Percentiles rank a stretch among this genome's conserved stretches.
These are phyloP conservation scores for Nasonovia ribisnigri DNA, from an alignment of 2,888 invertebrate species.

Conservation along the genomic window DNA sequence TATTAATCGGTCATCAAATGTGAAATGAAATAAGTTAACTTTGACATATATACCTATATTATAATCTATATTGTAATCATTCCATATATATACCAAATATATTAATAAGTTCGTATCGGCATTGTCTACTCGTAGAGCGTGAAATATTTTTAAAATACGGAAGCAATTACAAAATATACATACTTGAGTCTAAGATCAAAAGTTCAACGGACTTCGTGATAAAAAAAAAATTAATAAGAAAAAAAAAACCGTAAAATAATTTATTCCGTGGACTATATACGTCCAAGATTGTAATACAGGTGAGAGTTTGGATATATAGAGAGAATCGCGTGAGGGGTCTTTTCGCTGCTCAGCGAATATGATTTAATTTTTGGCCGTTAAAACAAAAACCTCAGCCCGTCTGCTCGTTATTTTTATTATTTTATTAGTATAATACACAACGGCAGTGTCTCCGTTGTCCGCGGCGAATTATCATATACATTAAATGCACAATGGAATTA, in stretches of 20 bases:
- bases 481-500: constrained; percentile 46
- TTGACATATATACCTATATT: neutral
- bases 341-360: constrained; percentile 13
- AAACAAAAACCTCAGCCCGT: constrained; percentile 48
- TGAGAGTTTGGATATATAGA: constrained; percentile 6
- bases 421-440: neutral
- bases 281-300: neutral
- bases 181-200: neutral
- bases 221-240: no score
- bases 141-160: neutral
- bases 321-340: neutral
- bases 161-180: neutral
- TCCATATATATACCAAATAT: no score
- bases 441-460: constrained; percentile 53
- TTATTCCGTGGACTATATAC: neutral
- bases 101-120: neutral
- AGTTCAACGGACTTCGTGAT: neutral
- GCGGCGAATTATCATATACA: constrained; percentile 16
- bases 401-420: constrained; percentile 36
- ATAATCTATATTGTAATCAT: neutral
- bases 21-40: neutral
- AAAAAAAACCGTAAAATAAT: neutral
- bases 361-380: constrained; percentile 50
- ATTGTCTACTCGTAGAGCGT: neutral
- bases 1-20: neutral